phyloP scores from a whole-genome alignment of 2,888 invertebrate species.

The Eilema depressum region DNA sequence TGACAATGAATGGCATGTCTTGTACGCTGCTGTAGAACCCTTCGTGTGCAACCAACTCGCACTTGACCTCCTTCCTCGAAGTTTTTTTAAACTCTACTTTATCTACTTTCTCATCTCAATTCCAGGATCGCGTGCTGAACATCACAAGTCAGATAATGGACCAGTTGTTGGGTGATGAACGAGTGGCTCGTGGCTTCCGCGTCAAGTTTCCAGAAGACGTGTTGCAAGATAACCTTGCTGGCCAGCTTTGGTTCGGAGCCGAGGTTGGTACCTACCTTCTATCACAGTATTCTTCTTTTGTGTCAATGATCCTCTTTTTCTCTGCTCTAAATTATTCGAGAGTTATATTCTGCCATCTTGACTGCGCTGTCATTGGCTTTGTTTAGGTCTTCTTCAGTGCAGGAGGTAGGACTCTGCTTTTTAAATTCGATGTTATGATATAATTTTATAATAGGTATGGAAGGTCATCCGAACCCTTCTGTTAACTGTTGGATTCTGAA shows the following conservation, averaged over 20 bases:
- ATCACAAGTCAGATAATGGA: conserved; percentile 98
- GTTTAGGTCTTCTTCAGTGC: too few relatives aligned
- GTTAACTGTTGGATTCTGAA: not conserved
- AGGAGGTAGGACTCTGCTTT: too few relatives aligned
- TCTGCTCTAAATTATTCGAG: too few relatives aligned
- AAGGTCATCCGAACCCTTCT: not conserved
- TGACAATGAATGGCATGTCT: too few relatives aligned
- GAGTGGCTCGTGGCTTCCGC: conserved; percentile 97
- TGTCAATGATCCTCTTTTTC: too few relatives aligned
- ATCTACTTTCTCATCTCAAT: conserved; percentile 33
- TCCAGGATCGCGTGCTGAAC: conserved; percentile 94
- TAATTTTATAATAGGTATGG: not conserved
- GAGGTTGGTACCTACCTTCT: conserved; percentile 88
- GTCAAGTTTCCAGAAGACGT: conserved; percentile 99
- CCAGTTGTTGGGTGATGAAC: conserved; percentile 93
- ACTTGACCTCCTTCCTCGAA: too few relatives aligned
- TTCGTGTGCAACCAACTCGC: too few relatives aligned
- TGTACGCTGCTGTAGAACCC: too few relatives aligned
- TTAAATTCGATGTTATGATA: not conserved
- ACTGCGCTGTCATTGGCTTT: too few relatives aligned
- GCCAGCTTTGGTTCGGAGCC: conserved; percentile 99
- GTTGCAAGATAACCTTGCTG: conserved; percentile 98
- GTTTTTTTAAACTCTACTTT: not conserved
- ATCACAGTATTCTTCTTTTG: too few relatives aligned
- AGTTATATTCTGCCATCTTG: too few relatives aligned